Evolutionary conservation across 2,113 vertebrate species (phyloP), one percentile per base, ranked within the genome.

Genomic region (Aspidoscelis tigris): DNA sequence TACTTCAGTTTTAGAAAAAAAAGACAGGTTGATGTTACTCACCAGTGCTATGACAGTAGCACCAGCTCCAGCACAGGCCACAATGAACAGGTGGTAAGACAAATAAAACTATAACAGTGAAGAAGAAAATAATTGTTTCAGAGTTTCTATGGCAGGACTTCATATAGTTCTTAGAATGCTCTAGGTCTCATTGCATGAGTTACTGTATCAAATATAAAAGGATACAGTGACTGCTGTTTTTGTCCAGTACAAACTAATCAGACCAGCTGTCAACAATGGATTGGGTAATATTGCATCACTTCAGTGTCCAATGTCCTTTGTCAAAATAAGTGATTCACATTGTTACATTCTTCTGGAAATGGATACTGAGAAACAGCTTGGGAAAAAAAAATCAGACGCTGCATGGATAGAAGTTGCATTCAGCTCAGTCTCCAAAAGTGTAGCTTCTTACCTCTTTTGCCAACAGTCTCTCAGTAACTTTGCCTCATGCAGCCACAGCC

Each of bases 31-130:
- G 21, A 79, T 20, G 33, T 74, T 92, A 96, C 99, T 98, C 95
- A 99, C 99, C 98, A 99, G 92, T 93, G 99, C 98, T 89, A 99
- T 98, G 90, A 99, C 98, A 7, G 98, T 99, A 89, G 98, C 98
- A 85, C 98, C 99, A 76, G 99, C 98, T 92, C 99, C 98, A 3
- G 99, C 99, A 86, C 98, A 99, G 72, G 99, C 98, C 91, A 99
- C 98, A 84, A 99, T 99, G 96, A 99, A 99, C 94, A 99, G 97
- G 93, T 99, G 98, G 72, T 99, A 99, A 65, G 98, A 99, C 96
- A 99, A 97, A 95, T 99, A 98, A 96, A 99, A 99, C 98, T 99
- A 94, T 85, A 88, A 92, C 41, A 80, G 89, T 71, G 95, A 74
- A 90, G 11, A 92, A 1, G 85, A 84, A 9, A 70, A 64, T 83